Conservation (phyloP, 92 coral and sea anemone genomes). For the Phenganax marumi region DNA sequence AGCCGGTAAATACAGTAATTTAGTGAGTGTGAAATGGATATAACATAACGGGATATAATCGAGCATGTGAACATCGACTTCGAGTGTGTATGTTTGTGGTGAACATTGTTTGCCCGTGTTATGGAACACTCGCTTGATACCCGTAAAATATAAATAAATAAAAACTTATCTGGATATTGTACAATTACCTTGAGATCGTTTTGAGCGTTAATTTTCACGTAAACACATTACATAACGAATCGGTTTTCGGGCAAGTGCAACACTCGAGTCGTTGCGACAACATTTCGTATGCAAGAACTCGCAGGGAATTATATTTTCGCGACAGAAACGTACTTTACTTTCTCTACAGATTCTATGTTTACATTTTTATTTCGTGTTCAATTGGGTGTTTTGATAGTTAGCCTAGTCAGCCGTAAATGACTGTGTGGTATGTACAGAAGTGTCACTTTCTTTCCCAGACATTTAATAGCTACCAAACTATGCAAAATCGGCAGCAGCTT, state of each 20-base stretch:
- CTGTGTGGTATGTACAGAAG: background rate
- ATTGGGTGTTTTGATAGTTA: background rate
- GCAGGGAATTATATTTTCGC: background rate
- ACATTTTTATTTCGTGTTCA: background rate
- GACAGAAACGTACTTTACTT: background rate
- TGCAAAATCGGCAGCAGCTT: background rate
- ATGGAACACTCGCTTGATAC: background rate
- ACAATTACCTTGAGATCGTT: background rate
- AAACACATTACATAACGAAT: background rate
- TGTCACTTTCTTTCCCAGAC: slow-evolving; percentile 6
- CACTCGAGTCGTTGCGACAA: background rate
- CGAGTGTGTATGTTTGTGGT: background rate
- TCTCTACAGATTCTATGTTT: background rate
- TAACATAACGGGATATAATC: background rate
- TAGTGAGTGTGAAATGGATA: too few relatives aligned
- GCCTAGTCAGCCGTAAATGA: background rate
- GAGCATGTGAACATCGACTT: background rate
- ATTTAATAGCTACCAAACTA: slow-evolving; percentile 1
- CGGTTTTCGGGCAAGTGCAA: background rate
- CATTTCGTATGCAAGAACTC: slow-evolving; percentile 15
- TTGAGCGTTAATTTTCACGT: background rate
- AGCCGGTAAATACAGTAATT: too few relatives aligned
- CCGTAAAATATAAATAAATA: slow-evolving; percentile 19
- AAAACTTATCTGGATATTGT: background rate
- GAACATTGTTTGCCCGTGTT: slow-evolving; percentile 8